Evolutionary conservation across 1,140 invertebrate genomes (phyloP).

Genomic region (Drosophila novamexicana): DNA sequence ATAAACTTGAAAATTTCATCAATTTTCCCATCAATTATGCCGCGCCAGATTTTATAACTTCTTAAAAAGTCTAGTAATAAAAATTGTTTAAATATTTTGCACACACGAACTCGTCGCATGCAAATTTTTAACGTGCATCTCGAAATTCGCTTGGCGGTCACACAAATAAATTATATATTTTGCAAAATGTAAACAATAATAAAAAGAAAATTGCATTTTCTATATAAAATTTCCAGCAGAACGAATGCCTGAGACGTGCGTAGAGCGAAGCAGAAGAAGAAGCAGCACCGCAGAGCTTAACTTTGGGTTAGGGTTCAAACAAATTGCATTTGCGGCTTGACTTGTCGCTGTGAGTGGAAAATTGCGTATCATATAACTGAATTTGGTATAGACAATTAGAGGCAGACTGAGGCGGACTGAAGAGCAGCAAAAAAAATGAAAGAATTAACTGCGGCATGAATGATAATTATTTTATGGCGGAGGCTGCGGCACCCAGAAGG

Average conservation of each 20-base stretch:
- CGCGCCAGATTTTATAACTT: too few relatives aligned
- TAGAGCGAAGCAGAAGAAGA: constrained; percentile 4
- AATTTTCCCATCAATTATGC: too few relatives aligned
- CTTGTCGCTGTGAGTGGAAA: constrained; percentile 77
- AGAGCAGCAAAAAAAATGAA: background rate
- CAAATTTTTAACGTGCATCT: constrained; percentile 29
- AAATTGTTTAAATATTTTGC: constrained; percentile 57
- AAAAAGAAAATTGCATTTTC: constrained; percentile 20
- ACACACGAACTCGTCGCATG: constrained; percentile 51
- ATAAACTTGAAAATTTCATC: too few relatives aligned
- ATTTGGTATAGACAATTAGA: constrained; percentile 51
- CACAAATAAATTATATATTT: constrained; percentile 7
- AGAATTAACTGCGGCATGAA: constrained; percentile 38
- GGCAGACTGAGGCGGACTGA: background rate
- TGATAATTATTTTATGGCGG: constrained; percentile 27
- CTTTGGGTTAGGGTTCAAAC: constrained; percentile 69
- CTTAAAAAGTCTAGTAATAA: too few relatives aligned
- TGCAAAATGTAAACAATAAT: constrained; percentile 23
- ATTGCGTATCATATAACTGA: constrained; percentile 46
- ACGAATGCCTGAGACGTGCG: constrained; percentile 64
- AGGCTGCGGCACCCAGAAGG: constrained; percentile 9
- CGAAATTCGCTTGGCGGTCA: constrained; percentile 4
- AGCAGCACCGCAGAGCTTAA: background rate
- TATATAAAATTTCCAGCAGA: constrained; percentile 45
- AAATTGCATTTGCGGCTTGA: constrained; percentile 69